Conservation (phyloP, 2,797 vertebrate genomes). For the Choloepus didactylus region DNA sequence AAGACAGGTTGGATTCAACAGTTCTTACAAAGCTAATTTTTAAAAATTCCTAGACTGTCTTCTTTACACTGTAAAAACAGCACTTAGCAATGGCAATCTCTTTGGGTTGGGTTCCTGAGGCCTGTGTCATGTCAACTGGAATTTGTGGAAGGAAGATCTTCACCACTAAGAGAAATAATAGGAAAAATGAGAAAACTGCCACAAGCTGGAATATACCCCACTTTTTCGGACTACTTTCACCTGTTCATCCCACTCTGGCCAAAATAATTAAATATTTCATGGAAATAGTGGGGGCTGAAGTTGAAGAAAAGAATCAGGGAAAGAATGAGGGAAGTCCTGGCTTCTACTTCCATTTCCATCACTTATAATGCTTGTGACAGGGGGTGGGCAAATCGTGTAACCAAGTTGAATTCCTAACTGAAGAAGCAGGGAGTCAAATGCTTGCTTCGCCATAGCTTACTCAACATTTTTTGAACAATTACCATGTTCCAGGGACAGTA, state of each 20-base stretch:
- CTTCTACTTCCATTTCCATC: neutral
- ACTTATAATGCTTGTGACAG: neutral
- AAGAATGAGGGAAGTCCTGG: neutral
- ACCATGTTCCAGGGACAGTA: neutral
- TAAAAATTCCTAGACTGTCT: neutral
- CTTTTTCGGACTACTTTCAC: neutral
- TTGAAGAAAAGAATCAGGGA: neutral
- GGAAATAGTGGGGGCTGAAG: neutral
- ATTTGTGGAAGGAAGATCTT: constrained; percentile 10
- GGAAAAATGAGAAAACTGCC: neutral
- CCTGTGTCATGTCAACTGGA: neutral
- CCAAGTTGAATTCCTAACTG: neutral
- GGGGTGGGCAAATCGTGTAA: neutral
- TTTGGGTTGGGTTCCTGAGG: neutral
- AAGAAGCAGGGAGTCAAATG: neutral
- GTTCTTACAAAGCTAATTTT: constrained; percentile 28
- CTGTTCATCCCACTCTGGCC: neutral
- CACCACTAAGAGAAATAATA: neutral
- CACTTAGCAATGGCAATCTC: constrained; percentile 21
- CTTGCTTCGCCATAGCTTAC: neutral
- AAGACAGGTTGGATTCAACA: constrained; percentile 40
- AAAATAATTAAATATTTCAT: neutral
- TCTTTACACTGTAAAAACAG: neutral
- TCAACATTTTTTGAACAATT: neutral
- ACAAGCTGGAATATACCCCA: neutral